Evolutionary conservation across 1,140 invertebrate genomes (phyloP).

Genomic region (Drosophila navojoa): DNA sequence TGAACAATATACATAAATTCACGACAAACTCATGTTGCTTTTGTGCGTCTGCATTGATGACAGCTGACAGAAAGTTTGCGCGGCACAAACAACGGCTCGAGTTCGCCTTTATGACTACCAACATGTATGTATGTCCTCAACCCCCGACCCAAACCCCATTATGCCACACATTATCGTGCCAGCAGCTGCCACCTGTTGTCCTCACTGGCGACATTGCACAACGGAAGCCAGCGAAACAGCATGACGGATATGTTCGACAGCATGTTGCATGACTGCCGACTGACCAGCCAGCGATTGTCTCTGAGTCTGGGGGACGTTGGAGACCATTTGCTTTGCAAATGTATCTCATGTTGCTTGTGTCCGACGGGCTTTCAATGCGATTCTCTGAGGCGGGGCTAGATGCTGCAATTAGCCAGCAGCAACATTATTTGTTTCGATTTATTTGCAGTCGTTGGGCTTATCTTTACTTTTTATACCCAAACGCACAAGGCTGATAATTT

Average conservation of each 20-base stretch:
- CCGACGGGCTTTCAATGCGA: slow-evolving; percentile 59
- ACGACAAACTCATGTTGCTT: slow-evolving; percentile 46
- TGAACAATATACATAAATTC: not conserved
- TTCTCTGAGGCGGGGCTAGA: slow-evolving; percentile 4
- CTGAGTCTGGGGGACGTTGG: slow-evolving; percentile 6
- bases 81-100: slow-evolving; percentile 57
- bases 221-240: slow-evolving; percentile 60
- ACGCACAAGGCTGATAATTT: slow-evolving; percentile 58
- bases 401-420: slow-evolving; percentile 69
- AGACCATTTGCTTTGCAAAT: slow-evolving; percentile 62
- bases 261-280: slow-evolving; percentile 65
- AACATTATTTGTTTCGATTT: slow-evolving; percentile 77
- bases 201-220: slow-evolving; percentile 57
- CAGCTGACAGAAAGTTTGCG: slow-evolving; percentile 75
- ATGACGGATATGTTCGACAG: slow-evolving; percentile 79
- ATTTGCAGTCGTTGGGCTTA: slow-evolving; percentile 66
- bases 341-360: slow-evolving; percentile 31
- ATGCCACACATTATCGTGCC: not conserved
- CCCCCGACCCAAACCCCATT: not conserved
- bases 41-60: slow-evolving; percentile 69
- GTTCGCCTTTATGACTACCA: slow-evolving; percentile 33
- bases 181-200: slow-evolving; percentile 64
- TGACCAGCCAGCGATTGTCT: slow-evolving; percentile 6
- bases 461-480: slow-evolving; percentile 76
- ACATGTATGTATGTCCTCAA: slow-evolving; percentile 11